Evolutionary conservation across 2,888 invertebrate genomes (phyloP).

Genomic region (Himalopsyche kuldschensis): DNA sequence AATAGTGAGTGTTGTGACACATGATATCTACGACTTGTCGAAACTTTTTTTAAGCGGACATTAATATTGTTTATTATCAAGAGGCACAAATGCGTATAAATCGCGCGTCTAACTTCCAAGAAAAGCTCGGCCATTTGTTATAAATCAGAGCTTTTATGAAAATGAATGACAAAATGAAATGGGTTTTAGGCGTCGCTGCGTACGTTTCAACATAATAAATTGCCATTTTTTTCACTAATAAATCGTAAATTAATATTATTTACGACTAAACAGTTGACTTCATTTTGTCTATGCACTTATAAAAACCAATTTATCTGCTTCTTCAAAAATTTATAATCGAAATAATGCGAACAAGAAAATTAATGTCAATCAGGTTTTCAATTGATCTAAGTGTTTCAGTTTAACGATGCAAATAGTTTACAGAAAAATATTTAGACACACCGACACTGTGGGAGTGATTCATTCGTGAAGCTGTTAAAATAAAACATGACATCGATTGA

Average conservation of each 20-base stretch:
- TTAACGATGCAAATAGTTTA: too few species aligned
- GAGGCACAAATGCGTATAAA: neutral
- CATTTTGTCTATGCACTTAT: neutral
- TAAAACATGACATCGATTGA: too few species aligned
- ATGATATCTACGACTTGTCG: too few species aligned
- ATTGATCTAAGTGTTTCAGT: too few species aligned
- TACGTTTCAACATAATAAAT: neutral
- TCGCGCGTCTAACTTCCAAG: neutral
- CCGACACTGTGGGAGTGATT: too few species aligned
- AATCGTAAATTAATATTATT: neutral
- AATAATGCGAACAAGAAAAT: too few species aligned
- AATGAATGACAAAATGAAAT: neutral
- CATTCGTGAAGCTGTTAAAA: too few species aligned
- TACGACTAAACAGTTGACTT: neutral
- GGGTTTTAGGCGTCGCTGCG: neutral
- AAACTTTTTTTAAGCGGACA: neutral
- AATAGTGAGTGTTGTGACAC: too few species aligned
- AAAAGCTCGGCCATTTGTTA: neutral
- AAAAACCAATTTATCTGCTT: neutral
- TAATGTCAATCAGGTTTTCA: too few species aligned
- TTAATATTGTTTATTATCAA: neutral
- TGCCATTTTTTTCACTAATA: neutral
- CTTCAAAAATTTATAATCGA: too few species aligned
- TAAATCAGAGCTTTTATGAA: neutral
- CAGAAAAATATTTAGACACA: too few species aligned